Evolutionary conservation across 2,113 vertebrate genomes (phyloP).

Genomic region (Dasyprocta punctata): DNA sequence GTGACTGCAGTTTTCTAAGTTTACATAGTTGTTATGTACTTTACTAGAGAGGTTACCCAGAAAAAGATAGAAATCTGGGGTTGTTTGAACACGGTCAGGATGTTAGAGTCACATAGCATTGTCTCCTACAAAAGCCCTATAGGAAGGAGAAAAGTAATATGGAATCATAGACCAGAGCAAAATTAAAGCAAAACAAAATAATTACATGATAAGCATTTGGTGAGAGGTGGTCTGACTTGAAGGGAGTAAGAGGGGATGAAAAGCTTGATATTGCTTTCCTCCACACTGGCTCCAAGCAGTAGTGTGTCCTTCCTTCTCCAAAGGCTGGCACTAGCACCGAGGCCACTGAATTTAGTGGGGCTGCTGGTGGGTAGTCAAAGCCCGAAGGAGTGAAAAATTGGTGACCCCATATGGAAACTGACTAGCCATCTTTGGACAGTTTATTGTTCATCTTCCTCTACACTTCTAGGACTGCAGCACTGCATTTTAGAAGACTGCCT

Average conservation of each 20-base stretch:
- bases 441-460: not conserved
- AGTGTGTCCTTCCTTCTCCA: not conserved
- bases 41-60: not conserved
- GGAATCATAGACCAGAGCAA: not conserved
- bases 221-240: not conserved
- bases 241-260: not conserved
- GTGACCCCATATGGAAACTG: not conserved
- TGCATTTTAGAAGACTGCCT: not conserved
- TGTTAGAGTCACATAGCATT: not conserved
- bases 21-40: not conserved
- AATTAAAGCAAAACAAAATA: not conserved
- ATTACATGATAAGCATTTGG: not conserved
- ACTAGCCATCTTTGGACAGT: not conserved
- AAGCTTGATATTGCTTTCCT: not conserved
- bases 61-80: not conserved
- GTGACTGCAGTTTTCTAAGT: not conserved
- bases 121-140: not conserved
- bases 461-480: not conserved
- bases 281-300: not conserved
- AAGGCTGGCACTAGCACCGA: not conserved
- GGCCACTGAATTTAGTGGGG: not conserved
- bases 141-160: not conserved
- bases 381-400: not conserved
- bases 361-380: not conserved
- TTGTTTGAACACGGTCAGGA: not conserved